Percentiles rank a stretch among this genome's conserved stretches.
These are phyloP conservation scores for Drosophila sulfurigaster DNA, from an alignment of 1,140 invertebrate species.

Conservation along the genomic window DNA sequence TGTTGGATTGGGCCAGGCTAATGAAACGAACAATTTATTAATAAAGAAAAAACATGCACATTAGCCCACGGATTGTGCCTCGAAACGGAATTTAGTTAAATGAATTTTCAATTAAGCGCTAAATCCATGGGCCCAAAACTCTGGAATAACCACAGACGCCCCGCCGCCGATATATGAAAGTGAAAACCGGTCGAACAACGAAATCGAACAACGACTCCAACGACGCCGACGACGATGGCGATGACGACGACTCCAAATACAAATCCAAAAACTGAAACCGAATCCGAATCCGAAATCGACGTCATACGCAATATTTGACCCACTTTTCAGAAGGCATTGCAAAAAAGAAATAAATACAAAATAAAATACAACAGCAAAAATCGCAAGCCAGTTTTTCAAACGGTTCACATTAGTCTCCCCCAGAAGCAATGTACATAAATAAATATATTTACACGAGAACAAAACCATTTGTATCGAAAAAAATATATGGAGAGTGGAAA, in stretches of 20 bases:
- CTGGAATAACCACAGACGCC: constrained; percentile 50
- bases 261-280: constrained; percentile 47
- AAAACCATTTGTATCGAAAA: constrained; percentile 14
- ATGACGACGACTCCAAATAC: constrained; percentile 30
- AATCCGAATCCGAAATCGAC: constrained; percentile 45
- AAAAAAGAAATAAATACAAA: constrained; percentile 14
- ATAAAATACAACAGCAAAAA: constrained; percentile 37
- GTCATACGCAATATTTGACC: constrained; percentile 77
- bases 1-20: constrained; percentile 38
- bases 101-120: constrained; percentile 78
- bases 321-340: constrained; percentile 56
- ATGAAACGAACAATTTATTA: constrained; percentile 79
- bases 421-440: constrained; percentile 45
- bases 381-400: constrained; percentile 65
- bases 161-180: constrained; percentile 41
- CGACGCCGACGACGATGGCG: constrained; percentile 29
- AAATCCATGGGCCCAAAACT: constrained; percentile 53
- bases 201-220: constrained; percentile 33
- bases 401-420: constrained; percentile 32
- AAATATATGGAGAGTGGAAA: constrained; percentile 1
- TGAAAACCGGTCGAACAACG: constrained; percentile 58
- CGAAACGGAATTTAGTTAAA: constrained; percentile 59
- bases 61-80: constrained; percentile 67
- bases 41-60: constrained; percentile 64
- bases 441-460: constrained; percentile 31